Evolutionary conservation across 2,888 invertebrate species (phyloP).

Genomic region (Oscheius onirici): DNA sequence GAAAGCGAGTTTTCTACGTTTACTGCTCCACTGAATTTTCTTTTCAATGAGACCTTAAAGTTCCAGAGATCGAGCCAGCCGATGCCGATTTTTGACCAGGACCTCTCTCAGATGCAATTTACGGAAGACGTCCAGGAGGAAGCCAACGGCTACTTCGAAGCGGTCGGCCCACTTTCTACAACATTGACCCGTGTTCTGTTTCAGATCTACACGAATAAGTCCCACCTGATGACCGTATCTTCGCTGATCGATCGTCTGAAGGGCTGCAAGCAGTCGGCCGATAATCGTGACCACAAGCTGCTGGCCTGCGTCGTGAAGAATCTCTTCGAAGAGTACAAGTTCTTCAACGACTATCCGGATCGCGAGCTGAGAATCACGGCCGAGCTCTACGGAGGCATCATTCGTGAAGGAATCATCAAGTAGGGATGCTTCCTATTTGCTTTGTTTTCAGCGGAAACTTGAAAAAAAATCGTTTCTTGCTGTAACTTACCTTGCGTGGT

Average conservation of each 20-base stretch:
- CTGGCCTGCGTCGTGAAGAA: constrained; percentile 96
- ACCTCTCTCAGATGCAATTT: constrained; percentile 44
- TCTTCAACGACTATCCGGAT: constrained; percentile 98
- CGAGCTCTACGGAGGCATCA: constrained; percentile 89
- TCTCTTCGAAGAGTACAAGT: constrained; percentile 96
- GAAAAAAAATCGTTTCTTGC: no score
- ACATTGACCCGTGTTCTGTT: no score
- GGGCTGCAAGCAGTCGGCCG: constrained; percentile 89
- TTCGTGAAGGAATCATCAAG: constrained; percentile 68
- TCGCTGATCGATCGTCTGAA: constrained; percentile 95
- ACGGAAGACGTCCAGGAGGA: constrained; percentile 90
- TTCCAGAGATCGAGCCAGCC: no score
- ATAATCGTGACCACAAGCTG: constrained; percentile 81
- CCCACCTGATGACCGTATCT: constrained; percentile 83
- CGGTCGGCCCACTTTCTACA: constrained; percentile 79
- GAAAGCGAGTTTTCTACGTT: not conserved
- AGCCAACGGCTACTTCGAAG: constrained; percentile 96
- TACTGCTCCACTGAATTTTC: no score
- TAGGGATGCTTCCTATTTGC: constrained; percentile 74
- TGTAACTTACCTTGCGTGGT: no score
- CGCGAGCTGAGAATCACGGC: constrained; percentile 96
- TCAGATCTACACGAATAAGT: constrained; percentile 42
- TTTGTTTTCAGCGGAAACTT: no score
- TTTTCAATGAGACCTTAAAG: no score
- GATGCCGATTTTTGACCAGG: constrained; percentile 24